Evolutionary conservation across 2,797 vertebrate genomes (phyloP).

Genomic region (Crypturellus tataupa): DNA sequence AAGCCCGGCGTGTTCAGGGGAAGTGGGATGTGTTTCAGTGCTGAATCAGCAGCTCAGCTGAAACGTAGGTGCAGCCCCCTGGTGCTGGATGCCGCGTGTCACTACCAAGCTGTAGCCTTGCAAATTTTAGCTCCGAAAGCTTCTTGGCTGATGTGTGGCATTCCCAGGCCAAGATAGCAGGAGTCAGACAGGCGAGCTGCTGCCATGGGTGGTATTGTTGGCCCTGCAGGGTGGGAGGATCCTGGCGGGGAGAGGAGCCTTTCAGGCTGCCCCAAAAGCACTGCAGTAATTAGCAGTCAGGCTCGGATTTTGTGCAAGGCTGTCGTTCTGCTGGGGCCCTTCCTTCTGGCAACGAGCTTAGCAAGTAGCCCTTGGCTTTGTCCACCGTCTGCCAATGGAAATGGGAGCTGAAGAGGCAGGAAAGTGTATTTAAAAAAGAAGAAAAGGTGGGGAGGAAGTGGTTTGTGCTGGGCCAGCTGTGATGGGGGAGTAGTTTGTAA

Average conservation of each 20-base stretch:
- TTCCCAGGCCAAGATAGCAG: fast-evolving
- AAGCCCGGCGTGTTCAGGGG: neutral
- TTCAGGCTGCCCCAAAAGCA: neutral
- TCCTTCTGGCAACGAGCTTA: neutral
- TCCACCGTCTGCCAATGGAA: neutral
- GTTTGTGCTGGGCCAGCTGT: constrained; percentile 34
- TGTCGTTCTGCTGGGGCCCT: neutral
- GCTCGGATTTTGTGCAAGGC: neutral
- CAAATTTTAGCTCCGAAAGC: neutral
- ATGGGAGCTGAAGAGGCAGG: neutral
- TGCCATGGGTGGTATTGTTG: neutral
- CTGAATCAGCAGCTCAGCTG: neutral
- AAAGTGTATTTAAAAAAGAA: neutral
- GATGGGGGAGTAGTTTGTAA: constrained; percentile 25
- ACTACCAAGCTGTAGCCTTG: neutral
- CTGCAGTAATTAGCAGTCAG: neutral
- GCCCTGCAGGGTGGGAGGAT: neutral
- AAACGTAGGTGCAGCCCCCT: neutral
- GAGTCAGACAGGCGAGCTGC: neutral
- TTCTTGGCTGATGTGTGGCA: fast-evolving
- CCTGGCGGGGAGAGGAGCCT: neutral
- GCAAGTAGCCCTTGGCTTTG: neutral
- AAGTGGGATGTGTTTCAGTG: no score
- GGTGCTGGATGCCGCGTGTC: neutral
- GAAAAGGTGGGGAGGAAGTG: neutral